Evolutionary conservation across 2,113 vertebrate species (phyloP), one percentile per base, ranked within the genome.

Genomic region (Gallinago paraguaiae): DNA sequence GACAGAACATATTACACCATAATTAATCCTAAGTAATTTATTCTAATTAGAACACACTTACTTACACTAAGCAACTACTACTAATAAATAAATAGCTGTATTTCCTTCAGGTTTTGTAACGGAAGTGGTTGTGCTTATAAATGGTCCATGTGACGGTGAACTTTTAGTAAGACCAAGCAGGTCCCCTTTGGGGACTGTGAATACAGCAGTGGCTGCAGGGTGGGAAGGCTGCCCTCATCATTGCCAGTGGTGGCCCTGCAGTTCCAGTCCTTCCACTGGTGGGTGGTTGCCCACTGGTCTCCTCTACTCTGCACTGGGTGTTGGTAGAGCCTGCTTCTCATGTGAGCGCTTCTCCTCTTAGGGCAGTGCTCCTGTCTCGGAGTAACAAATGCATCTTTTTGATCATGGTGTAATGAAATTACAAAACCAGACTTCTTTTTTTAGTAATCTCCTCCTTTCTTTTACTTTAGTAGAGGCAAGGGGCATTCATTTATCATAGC

Each of bases 221-320:
- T 37, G 37, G 37, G 17, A 76, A 81, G 39, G 5, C 11, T 71
- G n/a, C 9, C 33, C 17, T 74, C 0, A 0, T 27, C 57, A 22
- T 35, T 1, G 2, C 16, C 2, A 2, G 4, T 1, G 6, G 39
- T 24, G 86, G n/a, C 28, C 33, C 35, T 35, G 12, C 16, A 48
- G 17, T 46, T 78, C 31, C 43, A n/a, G 59, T 63, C 10, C 56
- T 72, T 64, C 48, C 22, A 12, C 11, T 0, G 0, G 19, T 18
- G 30, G 24, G 33, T 61, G 35, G 35, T 37, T 67, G 43, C 35
- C 35, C 1, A 0, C 30, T 31, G 25, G 6, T 75, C 28, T 56
- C 5, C 27, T 60, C 15, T 57, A 41, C 48, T 17, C 35, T 53
- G 12, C 5, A 1, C 24, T 15, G 45, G 50, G 10, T 22, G 16